Evolutionary conservation across 2,888 invertebrate genomes (phyloP).

Genomic region (Macrophya annulata): DNA sequence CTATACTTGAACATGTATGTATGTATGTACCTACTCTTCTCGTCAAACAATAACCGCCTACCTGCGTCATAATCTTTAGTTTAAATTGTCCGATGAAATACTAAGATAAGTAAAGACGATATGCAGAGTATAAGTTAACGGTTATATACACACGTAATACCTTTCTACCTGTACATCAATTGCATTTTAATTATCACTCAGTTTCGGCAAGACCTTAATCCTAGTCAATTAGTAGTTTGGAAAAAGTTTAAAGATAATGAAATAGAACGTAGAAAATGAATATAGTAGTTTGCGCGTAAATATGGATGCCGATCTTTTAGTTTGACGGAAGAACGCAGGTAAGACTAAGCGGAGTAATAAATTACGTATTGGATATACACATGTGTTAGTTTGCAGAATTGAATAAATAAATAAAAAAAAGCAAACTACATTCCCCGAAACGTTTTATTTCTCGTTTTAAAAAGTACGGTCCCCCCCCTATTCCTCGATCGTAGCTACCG

Average conservation of each 20-base stretch:
- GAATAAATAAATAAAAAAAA: neutral
- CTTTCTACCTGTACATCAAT: slow-evolving; percentile 31
- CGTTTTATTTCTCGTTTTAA: neutral
- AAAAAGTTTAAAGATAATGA: neutral
- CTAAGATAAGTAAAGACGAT: neutral
- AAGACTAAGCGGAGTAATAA: neutral
- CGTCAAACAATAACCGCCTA: slow-evolving; percentile 18
- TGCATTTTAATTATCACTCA: slow-evolving; percentile 28
- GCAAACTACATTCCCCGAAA: neutral
- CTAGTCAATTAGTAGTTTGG: slow-evolving; percentile 8
- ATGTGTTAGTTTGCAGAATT: neutral
- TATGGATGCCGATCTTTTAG: neutral
- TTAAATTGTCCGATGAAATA: slow-evolving; percentile 29
- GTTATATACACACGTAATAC: neutral
- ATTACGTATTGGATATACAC: neutral
- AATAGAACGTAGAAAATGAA: neutral
- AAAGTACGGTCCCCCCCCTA: neutral
- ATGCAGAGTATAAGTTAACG: neutral
- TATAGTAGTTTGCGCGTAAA: neutral
- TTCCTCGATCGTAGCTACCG: neutral
- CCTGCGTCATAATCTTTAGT: slow-evolving; percentile 2
- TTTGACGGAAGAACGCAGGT: neutral
- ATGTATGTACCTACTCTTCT: neutral
- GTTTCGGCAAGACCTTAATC: neutral
- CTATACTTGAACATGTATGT: neutral